Base-by-base conservation (phyloP, 2,113 vertebrate species). In the Zootoca vivipara region DNA sequence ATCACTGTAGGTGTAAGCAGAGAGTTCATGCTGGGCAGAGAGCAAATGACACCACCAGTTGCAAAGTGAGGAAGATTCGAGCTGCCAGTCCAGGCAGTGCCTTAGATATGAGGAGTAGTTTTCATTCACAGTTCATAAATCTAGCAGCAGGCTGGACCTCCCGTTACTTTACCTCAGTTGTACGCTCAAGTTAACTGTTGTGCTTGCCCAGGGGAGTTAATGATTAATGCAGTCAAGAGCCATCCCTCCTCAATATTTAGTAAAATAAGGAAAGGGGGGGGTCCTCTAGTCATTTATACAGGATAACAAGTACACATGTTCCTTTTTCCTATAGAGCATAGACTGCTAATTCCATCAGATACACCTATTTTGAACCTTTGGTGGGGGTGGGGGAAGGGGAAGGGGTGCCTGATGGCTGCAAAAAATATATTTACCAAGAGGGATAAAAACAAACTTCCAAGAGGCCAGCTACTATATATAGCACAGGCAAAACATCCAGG, bases 401-500 rank as follows among this genome's bases (percentile, higher is more conserved):
- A 38, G 40, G 26, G 46, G 12, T 67, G 0, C 72, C 78, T 16
- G 46, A 56, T 46, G 35, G 56, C 42, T 5, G 0, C 2, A 74
- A 4, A 62, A 12, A 89, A 74, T 83, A 40, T 81, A 13, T 74
- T 87, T n/a, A 85, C 26, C 35, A 77, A 30, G 5, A 26, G 26
- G 56, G 16, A 38, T n/a, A 12, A 40, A 93, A 94, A 95, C 9
- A 87, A 91, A 87, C 78, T 81, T 20, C 69, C 89, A 2, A 0
- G 0, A 3, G 81, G 83, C 88, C 52, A 1, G 46, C 62, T 65
- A 67, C 91, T 94, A 91, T 58, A 94, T 92, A 92, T 90, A 93
- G 88, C 89, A 40, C 4, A 7, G 69, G 85, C 0, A 1, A 70
- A 90, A 83, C 35, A 69, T 24, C 22, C 52, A 2, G 42, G n/a